A percentile compares a stretch with the other conserved stretches of the same genome.
phyloP scores from a whole-genome alignment of 2,113 vertebrate genomes.

The Perca fluviatilis region DNA sequence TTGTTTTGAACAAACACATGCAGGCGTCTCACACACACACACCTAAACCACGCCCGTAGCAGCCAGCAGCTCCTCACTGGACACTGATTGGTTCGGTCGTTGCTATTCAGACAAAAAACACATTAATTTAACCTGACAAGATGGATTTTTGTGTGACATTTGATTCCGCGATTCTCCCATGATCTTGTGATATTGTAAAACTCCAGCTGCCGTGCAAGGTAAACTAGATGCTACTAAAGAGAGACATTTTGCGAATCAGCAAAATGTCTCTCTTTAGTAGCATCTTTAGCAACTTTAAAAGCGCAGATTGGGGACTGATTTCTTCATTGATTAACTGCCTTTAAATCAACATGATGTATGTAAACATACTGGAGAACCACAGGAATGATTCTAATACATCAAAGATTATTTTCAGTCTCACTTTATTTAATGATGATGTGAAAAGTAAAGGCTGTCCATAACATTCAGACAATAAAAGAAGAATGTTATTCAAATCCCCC shows the following conservation, averaged over 20 bases:
- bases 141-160: too few relatives aligned
- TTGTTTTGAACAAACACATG: too few relatives aligned
- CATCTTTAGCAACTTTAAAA: neutral
- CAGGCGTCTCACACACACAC: too few relatives aligned
- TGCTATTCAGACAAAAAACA: too few relatives aligned
- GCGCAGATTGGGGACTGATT: neutral
- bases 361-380: neutral
- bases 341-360: neutral
- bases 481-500: constrained; percentile 66
- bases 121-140: too few relatives aligned
- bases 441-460: constrained; percentile 84
- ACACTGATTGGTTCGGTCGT: too few relatives aligned
- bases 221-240: neutral
- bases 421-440: constrained; percentile 86
- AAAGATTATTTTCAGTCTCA: constrained; percentile 76
- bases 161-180: too few relatives aligned
- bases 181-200: too few relatives aligned
- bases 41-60: too few relatives aligned
- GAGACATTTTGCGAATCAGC: neutral
- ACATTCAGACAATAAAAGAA: constrained; percentile 84
- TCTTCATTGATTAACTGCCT: neutral
- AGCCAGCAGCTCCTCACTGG: too few relatives aligned
- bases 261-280: too few relatives aligned
- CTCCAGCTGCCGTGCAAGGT: too few relatives aligned
- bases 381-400: neutral